phyloP scores from a whole-genome alignment of 2,113 vertebrate genomes.

The Loxodonta africana region DNA sequence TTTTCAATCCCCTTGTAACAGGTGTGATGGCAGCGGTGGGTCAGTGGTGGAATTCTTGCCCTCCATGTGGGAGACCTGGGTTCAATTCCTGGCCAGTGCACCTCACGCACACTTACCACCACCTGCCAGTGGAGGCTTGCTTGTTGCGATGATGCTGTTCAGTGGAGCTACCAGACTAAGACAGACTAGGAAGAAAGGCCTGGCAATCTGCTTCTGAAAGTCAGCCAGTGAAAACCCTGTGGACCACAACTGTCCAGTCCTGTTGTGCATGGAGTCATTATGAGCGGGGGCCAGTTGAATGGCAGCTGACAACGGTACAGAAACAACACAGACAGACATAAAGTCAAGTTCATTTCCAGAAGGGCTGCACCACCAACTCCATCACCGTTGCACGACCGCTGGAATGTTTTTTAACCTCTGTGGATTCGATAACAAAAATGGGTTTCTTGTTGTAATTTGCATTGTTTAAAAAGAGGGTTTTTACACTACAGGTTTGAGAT shows the following conservation, averaged over 20 bases:
- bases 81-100: neutral
- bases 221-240: neutral
- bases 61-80: neutral
- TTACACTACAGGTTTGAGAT: neutral
- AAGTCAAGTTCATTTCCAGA: neutral
- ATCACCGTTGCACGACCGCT: neutral
- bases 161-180: neutral
- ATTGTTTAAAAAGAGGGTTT: neutral
- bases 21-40: too few relatives aligned
- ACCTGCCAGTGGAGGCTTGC: neutral
- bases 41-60: neutral
- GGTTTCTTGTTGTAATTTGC: neutral
- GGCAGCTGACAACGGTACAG: neutral
- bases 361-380: neutral
- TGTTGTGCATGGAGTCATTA: neutral
- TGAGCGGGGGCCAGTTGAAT: neutral
- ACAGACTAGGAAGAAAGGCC: neutral
- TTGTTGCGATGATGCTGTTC: neutral
- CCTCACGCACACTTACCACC: neutral
- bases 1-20: neutral
- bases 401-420: neutral
- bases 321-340: rapidly evolving
- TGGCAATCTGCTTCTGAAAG: neutral
- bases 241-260: neutral
- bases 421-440: neutral